Evolutionary conservation across 2,888 invertebrate genomes (phyloP).

Genomic region (Meganola albula): DNA sequence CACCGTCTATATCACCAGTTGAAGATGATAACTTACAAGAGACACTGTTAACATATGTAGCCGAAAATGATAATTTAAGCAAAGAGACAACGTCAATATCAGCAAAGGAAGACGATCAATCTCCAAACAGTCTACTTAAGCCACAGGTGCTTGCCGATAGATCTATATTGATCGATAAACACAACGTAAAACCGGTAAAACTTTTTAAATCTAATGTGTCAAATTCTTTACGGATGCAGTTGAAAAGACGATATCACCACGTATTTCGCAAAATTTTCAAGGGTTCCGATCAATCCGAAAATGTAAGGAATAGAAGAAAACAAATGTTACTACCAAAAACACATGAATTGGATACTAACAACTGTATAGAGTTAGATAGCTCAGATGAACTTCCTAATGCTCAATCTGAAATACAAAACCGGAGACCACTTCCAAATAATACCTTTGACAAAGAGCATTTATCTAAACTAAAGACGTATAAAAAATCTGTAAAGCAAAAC

Average conservation of each 20-base stretch:
- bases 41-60: neutral
- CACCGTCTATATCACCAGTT: neutral
- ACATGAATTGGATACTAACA: too few species aligned
- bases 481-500: neutral
- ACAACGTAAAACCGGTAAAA: constrained; percentile 18
- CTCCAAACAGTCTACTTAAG: too few species aligned
- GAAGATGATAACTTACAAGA: too few species aligned
- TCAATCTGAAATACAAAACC: too few species aligned
- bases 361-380: neutral
- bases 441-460: neutral
- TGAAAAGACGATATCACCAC: neutral
- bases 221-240: constrained; percentile 5
- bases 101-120: too few species aligned
- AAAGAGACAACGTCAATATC: too few species aligned
- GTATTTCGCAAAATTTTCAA: neutral
- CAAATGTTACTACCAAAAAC: neutral
- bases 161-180: constrained; percentile 11
- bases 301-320: neutral
- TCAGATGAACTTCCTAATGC: too few species aligned
- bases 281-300: neutral
- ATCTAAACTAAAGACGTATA: neutral
- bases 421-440: too few species aligned
- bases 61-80: neutral
- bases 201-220: constrained; percentile 17
- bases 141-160: too few species aligned